phyloP scores from a whole-genome alignment of 2,113 vertebrate genomes.

The Eptatretus burgeri region DNA sequence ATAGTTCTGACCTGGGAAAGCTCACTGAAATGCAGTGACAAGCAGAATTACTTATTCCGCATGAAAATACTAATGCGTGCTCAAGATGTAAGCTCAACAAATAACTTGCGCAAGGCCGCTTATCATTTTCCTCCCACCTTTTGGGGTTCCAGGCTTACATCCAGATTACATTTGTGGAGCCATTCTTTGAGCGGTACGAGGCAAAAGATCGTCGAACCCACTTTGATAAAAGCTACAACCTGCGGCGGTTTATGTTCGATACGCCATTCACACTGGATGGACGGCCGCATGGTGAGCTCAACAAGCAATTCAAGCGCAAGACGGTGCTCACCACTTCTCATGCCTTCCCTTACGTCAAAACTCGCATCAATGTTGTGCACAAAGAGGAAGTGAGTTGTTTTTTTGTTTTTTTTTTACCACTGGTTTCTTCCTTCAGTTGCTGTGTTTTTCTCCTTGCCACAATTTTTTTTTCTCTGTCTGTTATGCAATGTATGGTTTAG shows the following conservation, averaged over 20 bases:
- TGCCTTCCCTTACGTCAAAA: conserved; percentile 95
- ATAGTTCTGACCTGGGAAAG: too few species aligned
- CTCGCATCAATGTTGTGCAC: conserved; percentile 84
- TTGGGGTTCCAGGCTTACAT: conserved; percentile 40
- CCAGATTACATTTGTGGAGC: conserved; percentile 92
- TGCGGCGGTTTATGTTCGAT: conserved; percentile 89
- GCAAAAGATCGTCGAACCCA: conserved; percentile 98
- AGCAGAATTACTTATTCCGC: too few species aligned
- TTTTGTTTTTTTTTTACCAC: too few species aligned
- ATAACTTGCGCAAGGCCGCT: not conserved
- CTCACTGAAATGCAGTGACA: too few species aligned
- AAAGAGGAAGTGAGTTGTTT: conserved; percentile 63
- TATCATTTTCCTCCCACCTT: not conserved
- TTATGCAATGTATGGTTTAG: too few species aligned
- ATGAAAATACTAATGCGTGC: too few species aligned
- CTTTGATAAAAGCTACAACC: conserved; percentile 94
- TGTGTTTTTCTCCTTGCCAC: too few species aligned
- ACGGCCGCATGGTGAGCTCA: conserved; percentile 69
- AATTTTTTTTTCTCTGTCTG: too few species aligned
- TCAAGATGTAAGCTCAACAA: not conserved
- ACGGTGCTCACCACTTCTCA: conserved; percentile 83
- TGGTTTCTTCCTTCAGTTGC: too few species aligned
- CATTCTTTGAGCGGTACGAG: conserved; percentile 85
- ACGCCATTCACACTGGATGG: conserved; percentile 90
- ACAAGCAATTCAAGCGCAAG: conserved; percentile 88